phyloP scores from a whole-genome alignment of 2,797 vertebrate genomes.

The Leptoclinus maculatus region DNA sequence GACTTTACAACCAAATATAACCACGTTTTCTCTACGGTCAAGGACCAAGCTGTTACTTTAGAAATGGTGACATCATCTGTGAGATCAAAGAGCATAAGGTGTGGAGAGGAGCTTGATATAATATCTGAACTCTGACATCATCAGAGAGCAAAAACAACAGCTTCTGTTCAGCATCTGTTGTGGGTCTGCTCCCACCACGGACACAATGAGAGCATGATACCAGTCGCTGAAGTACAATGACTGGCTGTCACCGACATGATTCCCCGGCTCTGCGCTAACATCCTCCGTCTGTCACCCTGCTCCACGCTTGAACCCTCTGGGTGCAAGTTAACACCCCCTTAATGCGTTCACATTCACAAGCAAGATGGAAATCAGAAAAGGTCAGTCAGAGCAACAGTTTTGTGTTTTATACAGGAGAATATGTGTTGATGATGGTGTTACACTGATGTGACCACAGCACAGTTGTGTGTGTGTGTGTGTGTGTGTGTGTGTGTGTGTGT shows the following conservation, averaged over 20 bases:
- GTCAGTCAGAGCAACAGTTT: neutral
- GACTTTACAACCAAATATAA: neutral
- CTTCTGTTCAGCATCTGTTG: constrained; percentile 65
- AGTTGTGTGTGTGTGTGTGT: neutral
- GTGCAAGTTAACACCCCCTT: constrained; percentile 15
- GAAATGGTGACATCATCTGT: neutral
- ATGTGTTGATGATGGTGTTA: constrained; percentile 10
- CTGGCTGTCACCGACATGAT: constrained; percentile 65
- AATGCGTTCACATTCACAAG: constrained; percentile 4
- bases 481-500: neutral
- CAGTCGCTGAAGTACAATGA: constrained; percentile 69
- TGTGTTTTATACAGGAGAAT: constrained; percentile 18
- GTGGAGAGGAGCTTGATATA: neutral
- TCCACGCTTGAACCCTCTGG: constrained; percentile 21
- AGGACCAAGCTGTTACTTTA: neutral
- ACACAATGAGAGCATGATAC: constrained; percentile 68
- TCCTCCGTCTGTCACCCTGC: constrained; percentile 53
- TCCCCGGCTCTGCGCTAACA: constrained; percentile 46
- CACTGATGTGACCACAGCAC: neutral
- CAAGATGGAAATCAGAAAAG: constrained; percentile 2
- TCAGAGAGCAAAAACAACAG: constrained; percentile 15
- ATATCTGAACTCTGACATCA: neutral
- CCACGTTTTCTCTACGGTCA: neutral
- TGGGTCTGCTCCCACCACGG: constrained; percentile 63
- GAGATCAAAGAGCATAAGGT: neutral